phyloP scores from a whole-genome alignment of 2,888 invertebrate species.

The Neoitamus cyanurus region DNA sequence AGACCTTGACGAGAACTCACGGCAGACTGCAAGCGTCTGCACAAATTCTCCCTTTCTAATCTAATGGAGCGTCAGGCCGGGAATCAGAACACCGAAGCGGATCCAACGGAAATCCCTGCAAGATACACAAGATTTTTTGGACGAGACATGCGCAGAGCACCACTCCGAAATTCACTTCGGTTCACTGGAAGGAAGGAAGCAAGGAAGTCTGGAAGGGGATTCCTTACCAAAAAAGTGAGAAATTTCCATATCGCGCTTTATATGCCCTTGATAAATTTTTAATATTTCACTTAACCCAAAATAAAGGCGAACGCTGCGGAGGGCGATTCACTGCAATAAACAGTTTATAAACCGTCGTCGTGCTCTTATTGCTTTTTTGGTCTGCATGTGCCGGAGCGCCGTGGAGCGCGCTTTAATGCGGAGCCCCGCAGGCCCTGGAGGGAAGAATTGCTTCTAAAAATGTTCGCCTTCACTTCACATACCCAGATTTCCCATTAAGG shows the following conservation, averaged over 20 bases:
- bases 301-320: not conserved
- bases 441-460: not conserved
- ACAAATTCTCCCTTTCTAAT: not conserved
- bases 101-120: not conserved
- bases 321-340: not conserved
- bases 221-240: not conserved
- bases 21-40: not conserved
- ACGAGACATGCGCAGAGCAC: not conserved
- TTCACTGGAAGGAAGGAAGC: not conserved
- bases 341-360: not conserved
- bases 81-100: not conserved
- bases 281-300: slow-evolving; percentile 7
- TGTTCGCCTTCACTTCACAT: not conserved
- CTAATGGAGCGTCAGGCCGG: not conserved
- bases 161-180: not conserved
- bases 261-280: slow-evolving; percentile 21
- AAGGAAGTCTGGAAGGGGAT: not conserved
- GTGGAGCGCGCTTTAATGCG: not conserved
- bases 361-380: not conserved
- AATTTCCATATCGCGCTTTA: not conserved
- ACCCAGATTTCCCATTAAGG: not conserved
- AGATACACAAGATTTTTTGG: not conserved
- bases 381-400: not conserved
- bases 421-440: not conserved
- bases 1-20: not conserved